Evolutionary conservation across 1,140 invertebrate species (phyloP).

Genomic region (Phthorimaea operculella): DNA sequence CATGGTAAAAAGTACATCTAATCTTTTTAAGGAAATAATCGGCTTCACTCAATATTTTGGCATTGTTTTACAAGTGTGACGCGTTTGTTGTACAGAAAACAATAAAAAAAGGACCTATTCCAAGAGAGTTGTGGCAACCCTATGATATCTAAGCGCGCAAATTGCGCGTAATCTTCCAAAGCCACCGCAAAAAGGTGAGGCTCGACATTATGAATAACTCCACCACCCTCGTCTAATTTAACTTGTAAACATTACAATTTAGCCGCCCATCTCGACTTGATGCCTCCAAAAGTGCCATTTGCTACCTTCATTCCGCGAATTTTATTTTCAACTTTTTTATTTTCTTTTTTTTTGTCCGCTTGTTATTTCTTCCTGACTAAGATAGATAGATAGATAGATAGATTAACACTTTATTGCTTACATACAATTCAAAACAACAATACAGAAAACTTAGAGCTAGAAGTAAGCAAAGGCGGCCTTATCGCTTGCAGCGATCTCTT

Average conservation of each 20-base stretch:
- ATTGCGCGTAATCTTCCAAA: conserved; percentile 34
- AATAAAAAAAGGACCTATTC: too few relatives aligned
- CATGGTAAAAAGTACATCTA: too few relatives aligned
- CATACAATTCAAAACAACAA: too few relatives aligned
- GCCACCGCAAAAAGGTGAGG: conserved; percentile 35
- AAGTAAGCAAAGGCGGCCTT: too few relatives aligned
- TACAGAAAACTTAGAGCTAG: too few relatives aligned
- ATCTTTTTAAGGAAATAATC: too few relatives aligned
- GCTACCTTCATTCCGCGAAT: conserved; percentile 33
- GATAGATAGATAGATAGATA: too few relatives aligned
- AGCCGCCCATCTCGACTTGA: conserved; percentile 39
- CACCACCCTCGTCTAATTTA: conserved; percentile 42
- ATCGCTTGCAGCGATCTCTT: too few relatives aligned
- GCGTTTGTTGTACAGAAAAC: too few relatives aligned
- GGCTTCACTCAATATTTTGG: too few relatives aligned
- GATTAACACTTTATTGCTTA: too few relatives aligned
- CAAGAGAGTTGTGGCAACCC: not conserved
- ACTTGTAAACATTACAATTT: conserved; percentile 53
- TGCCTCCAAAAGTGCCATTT: conserved; percentile 39
- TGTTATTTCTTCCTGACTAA: conserved; percentile 36
- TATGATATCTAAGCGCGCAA: conserved; percentile 17
- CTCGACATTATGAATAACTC: conserved; percentile 40
- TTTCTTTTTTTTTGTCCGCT: conserved; percentile 27
- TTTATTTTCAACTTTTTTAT: conserved; percentile 30
- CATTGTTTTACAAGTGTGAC: too few relatives aligned